Evolutionary conservation across 2,113 vertebrate species (phyloP), one percentile per base, ranked within the genome.

Genomic region (Thomomys bottae): DNA sequence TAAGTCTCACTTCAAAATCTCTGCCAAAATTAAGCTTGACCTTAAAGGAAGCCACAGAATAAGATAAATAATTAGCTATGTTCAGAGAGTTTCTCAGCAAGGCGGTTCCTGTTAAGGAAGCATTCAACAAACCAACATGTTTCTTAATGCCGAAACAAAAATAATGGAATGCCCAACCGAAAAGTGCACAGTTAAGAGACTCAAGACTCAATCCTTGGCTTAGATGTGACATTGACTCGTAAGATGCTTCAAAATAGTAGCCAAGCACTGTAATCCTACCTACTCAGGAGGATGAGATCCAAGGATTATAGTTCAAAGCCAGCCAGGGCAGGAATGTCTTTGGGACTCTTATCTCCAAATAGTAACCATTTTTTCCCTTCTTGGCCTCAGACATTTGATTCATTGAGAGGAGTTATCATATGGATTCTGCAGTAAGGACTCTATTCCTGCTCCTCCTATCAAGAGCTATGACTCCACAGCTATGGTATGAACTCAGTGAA

Each of bases 1-100:
- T 42, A 91, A 70, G 34, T 75, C 89, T 86, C 15, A 64, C 14
- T 70, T 84, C 28, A 89, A 86, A 92, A 93, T 76, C 32, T 83
- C 12, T 67, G 61, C 79, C 54, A 91, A 80, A 89, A 72, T 76
- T 61, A 67, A 88, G 45, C 40, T 20, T 89, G 63, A 81, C 66
- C 40, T 80, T 84, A 45, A 59, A 86, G 32, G 30, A 89, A 94
- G 59, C 7, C 20, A 21, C 34, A 45, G 87, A 91, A 71, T 42
- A 40, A 77, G 38, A 73, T 73, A 80, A 89, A 45, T 26, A 23
- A 8, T 23, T 70, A 34, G 23, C 36, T 84, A 9, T 89, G 83
- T 83, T 76, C 20, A 32, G 40, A 15, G 1, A 87, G 87, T 79
- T 76, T 30, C 17, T 64, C 23, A 42, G 8, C 5, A 54, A 57